phyloP scores from a whole-genome alignment of 2,888 invertebrate genomes.

The Cryptocephalus moraei region DNA sequence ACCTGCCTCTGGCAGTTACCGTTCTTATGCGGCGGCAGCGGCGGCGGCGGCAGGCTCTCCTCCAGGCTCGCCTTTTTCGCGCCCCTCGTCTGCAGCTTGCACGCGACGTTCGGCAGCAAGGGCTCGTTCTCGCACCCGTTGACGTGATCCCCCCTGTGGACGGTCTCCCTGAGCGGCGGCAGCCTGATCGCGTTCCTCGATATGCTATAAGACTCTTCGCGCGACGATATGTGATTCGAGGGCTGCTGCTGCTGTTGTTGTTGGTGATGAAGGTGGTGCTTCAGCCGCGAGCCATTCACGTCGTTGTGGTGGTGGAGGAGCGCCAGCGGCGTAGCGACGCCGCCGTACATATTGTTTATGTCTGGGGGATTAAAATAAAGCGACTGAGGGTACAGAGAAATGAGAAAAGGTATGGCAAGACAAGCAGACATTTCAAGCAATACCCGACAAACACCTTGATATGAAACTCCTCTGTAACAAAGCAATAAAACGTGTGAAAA shows the following conservation, averaged over 20 bases:
- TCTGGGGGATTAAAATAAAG: conserved; percentile 16
- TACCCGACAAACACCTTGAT: too few relatives aligned
- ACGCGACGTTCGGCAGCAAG: conserved; percentile 31
- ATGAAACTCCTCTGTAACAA: too few relatives aligned
- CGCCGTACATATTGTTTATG: conserved; percentile 51
- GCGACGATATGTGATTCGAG: conserved; percentile 11
- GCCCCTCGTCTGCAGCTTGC: conserved; percentile 28
- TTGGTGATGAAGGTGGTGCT: conserved; percentile 36
- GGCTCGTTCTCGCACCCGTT: conserved; percentile 51
- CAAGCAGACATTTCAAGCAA: too few relatives aligned
- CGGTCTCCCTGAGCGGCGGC: conserved; percentile 46
- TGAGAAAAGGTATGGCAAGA: too few relatives aligned
- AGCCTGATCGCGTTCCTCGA: conserved; percentile 40
- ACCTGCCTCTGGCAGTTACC: conserved; percentile 20
- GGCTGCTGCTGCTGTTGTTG: conserved; percentile 13
- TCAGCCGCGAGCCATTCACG: conserved; percentile 37
- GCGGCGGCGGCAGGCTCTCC: conserved; percentile 48
- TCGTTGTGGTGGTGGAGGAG: conserved; percentile 46
- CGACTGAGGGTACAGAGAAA: too few relatives aligned
- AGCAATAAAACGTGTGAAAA: too few relatives aligned
- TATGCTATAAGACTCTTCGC: conserved; percentile 30
- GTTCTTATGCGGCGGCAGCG: conserved; percentile 47
- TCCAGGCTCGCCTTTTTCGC: conserved; percentile 38
- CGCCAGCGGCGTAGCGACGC: conserved; percentile 60
- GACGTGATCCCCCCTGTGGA: conserved; percentile 24